These are phyloP conservation scores for Oryctes rhinoceros DNA, from an alignment of 1,140 invertebrate species.

Conservation along the genomic window DNA sequence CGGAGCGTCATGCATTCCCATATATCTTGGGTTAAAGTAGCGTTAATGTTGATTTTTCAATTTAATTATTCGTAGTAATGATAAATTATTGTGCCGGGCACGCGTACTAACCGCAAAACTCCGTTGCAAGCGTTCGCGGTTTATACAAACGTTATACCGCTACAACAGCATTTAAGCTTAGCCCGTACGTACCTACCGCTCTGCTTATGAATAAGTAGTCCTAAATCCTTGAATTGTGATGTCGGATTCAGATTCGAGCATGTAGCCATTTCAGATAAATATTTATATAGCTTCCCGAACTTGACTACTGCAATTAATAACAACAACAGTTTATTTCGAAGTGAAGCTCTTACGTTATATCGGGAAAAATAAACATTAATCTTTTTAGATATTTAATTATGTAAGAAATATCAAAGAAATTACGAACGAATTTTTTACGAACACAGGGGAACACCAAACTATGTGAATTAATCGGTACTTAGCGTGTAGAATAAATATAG, in stretches of 20 bases:
- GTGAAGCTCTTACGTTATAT: too few relatives aligned
- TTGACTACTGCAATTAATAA: too few relatives aligned
- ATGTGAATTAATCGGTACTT: too few relatives aligned
- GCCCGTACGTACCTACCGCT: not conserved
- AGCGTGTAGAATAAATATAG: too few relatives aligned
- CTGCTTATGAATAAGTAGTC: not conserved
- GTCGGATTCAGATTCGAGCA: not conserved
- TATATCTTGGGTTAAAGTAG: conserved; percentile 22
- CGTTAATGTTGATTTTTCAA: conserved; percentile 33
- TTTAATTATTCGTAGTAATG: conserved; percentile 31
- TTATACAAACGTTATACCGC: not conserved
- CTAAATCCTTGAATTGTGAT: not conserved
- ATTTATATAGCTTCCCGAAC: too few relatives aligned
- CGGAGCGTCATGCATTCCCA: not conserved
- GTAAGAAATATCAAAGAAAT: too few relatives aligned
- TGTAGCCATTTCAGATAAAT: not conserved
- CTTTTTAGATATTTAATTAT: too few relatives aligned
- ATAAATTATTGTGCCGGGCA: conserved; percentile 8
- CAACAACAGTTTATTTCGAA: too few relatives aligned
- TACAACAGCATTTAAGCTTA: not conserved
- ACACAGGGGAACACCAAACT: too few relatives aligned
- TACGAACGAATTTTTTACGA: too few relatives aligned
- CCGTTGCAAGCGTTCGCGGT: conserved; percentile 1
- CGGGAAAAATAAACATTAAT: too few relatives aligned
- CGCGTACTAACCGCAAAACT: not conserved